phyloP scores from a whole-genome alignment of 2,888 invertebrate species.

The Lapara coniferarum region DNA sequence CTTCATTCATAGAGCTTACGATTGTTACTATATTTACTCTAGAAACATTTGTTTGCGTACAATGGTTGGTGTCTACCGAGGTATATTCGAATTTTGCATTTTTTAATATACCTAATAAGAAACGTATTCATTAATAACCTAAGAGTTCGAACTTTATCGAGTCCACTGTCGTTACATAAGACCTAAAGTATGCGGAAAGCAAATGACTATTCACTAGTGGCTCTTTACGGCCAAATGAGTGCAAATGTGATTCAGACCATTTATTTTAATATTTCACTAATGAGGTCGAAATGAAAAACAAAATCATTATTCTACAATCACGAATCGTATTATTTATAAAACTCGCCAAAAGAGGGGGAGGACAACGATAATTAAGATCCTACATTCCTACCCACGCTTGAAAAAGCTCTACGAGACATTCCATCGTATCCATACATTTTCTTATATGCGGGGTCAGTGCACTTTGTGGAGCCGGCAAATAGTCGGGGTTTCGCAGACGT shows the following conservation, averaged over 20 bases:
- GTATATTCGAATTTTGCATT: too few relatives aligned
- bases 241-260: neutral
- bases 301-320: neutral
- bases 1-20: too few relatives aligned
- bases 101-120: too few relatives aligned
- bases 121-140: too few relatives aligned
- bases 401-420: conserved; percentile 13
- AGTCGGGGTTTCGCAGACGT: conserved; percentile 45
- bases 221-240: neutral
- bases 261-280: neutral
- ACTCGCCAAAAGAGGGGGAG: conserved; percentile 1
- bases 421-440: conserved; percentile 12
- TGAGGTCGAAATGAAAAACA: too few relatives aligned
- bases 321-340: neutral
- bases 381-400: conserved; percentile 30
- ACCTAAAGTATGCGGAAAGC: too few relatives aligned
- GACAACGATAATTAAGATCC: conserved; percentile 4
- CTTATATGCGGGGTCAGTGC: conserved; percentile 41
- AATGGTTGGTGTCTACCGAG: too few relatives aligned
- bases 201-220: too few relatives aligned
- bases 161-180: too few relatives aligned
- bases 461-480: conserved; percentile 41
- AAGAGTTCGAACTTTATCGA: too few relatives aligned
- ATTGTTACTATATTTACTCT: too few relatives aligned
- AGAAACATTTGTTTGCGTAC: too few relatives aligned